Evolutionary conservation across 2,113 vertebrate species (phyloP), one percentile per base, ranked within the genome.

Genomic region (Cyphomyrus plagiostoma): DNA sequence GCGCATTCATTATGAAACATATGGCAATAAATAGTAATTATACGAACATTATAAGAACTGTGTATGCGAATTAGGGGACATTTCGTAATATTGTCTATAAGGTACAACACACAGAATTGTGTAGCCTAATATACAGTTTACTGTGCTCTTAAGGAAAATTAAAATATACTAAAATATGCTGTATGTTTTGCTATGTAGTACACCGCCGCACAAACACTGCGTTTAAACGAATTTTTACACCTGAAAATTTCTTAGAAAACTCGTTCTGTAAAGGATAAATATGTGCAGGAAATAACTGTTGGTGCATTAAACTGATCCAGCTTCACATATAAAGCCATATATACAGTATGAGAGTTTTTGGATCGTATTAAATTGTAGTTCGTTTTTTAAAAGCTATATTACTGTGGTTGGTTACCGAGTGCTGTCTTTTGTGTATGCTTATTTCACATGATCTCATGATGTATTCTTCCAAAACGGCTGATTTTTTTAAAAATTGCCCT

Each of bases 271-370:
- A 46, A 42, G 82, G 45, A 84, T 80, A 39, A 80, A 80, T 11
- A 84, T 10, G 39, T 45, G 82, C 45, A 84, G 7, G 23, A 46
- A 46, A 19, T 46, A 48, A 23, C 17, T 23, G n/a, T 80, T 39
- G 35, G 74, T 80, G 7, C 74, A 19, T 80, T 19, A 17, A 35
- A 35, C 70, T 80, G 19, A 84, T 70, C 48, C 39, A 84, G 9
- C 45, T 84, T 84, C 39, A 77, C 13, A 84, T 84, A 84, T 84
- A 84, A 84, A 84, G 82, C 82, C 82, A 84, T 84, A 84, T 84
- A 23, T 84, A 46, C 39, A 48, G 19, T 45, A 46, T 84, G 21
- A 42, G 35, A 80, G 74, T 39, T 82, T 80, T 84, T 21, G 82
- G 45, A 84, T 84, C 39, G 45, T 84, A n/a, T 48, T 84, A 4